Evolutionary conservation across 35 echinoderm and acorn worm genomes (phyloP).

Genomic region (Lytechinus pictus): DNA sequence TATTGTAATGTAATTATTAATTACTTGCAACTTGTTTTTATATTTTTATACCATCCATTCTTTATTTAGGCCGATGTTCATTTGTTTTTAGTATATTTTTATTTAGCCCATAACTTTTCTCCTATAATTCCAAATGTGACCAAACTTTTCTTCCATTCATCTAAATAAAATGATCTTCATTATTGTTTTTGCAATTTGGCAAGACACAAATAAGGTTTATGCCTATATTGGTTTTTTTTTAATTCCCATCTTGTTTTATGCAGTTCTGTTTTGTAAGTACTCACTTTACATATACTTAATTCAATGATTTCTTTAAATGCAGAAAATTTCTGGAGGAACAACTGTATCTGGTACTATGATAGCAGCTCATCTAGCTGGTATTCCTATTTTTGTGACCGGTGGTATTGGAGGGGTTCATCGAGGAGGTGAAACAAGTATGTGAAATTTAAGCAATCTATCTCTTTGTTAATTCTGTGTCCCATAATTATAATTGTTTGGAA

Average conservation of each 20-base stretch:
- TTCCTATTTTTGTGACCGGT: conserved; percentile 94
- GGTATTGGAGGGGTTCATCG: conserved; percentile 97
- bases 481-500: too few relatives aligned
- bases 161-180: too few relatives aligned
- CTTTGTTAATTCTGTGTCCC: too few relatives aligned
- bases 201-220: background rate
- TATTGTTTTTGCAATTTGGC: background rate
- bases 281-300: background rate
- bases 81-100: too few relatives aligned
- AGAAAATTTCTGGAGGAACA: conserved; percentile 81
- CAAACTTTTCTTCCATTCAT: too few relatives aligned
- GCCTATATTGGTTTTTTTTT: too few relatives aligned
- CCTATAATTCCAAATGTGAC: too few relatives aligned
- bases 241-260: background rate
- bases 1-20: too few relatives aligned
- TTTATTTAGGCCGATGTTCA: too few relatives aligned
- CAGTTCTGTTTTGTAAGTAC: background rate
- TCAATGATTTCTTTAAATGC: background rate
- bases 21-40: too few relatives aligned
- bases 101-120: too few relatives aligned
- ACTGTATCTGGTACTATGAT: conserved; percentile 96
- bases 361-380: conserved; percentile 79
- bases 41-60: too few relatives aligned
- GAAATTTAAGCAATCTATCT: background rate
- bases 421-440: conserved; percentile 92